Percentiles rank a stretch among this genome's conserved stretches.
phyloP scores from a whole-genome alignment of 2,113 vertebrate genomes.

The Anolis carolinensis region DNA sequence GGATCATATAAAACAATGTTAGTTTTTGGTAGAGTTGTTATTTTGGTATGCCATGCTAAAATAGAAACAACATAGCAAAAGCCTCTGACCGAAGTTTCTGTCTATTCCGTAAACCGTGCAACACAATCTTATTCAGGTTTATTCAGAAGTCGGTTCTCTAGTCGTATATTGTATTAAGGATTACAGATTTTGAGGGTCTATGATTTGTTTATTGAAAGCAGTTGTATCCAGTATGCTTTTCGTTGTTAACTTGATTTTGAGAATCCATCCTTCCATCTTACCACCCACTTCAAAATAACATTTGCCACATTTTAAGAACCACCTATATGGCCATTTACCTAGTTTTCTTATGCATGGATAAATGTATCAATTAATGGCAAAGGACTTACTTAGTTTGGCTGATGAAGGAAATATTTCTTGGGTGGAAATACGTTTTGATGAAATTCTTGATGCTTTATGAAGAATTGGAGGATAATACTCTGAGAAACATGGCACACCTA shows the following conservation, averaged over 20 bases:
- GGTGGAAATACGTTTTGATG: constrained; percentile 47
- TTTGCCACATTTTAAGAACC: background rate
- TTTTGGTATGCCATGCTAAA: constrained; percentile 70
- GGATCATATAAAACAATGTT: constrained; percentile 28
- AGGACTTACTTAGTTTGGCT: constrained; percentile 32
- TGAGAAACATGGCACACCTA: background rate
- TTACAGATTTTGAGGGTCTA: background rate
- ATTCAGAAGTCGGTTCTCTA: background rate
- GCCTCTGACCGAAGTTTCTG: constrained; percentile 53
- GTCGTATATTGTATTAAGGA: background rate
- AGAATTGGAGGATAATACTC: constrained; percentile 22
- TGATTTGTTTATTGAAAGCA: background rate
- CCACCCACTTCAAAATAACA: background rate
- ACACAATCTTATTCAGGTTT: background rate
- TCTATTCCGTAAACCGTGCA: background rate
- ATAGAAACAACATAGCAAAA: constrained; percentile 29
- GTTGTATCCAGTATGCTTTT: background rate
- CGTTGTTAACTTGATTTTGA: constrained; percentile 2
- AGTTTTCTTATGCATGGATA: background rate
- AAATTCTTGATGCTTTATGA: constrained; percentile 41
- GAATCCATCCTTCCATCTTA: background rate
- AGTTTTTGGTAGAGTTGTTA: constrained; percentile 55
- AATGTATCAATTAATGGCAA: background rate
- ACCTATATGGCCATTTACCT: background rate
- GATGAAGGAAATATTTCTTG: constrained; percentile 57